These are phyloP conservation scores for Enteromius afrohamiltoni DNA, from an alignment of 2,797 vertebrate genomes.

Conservation along the genomic window DNA sequence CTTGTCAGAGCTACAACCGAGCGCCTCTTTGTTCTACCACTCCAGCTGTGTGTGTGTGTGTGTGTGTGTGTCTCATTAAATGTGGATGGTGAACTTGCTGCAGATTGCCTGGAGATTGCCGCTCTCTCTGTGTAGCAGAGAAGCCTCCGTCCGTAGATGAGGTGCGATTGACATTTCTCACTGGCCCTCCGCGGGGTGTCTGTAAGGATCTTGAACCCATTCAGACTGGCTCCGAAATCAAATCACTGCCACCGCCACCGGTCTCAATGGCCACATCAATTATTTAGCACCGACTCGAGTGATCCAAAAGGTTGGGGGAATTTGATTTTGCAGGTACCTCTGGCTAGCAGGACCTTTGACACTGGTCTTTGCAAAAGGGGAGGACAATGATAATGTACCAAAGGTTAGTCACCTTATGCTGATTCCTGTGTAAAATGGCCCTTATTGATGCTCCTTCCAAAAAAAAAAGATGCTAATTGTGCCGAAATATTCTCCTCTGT, in stretches of 20 bases:
- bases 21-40: constrained; percentile 43
- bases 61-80: constrained; percentile 59
- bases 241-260: constrained; percentile 64
- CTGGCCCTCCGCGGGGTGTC: constrained; percentile 64
- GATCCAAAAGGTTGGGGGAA: constrained; percentile 64
- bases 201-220: constrained; percentile 69
- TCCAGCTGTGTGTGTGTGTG: constrained; percentile 34
- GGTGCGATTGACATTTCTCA: constrained; percentile 68
- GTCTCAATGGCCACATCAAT: constrained; percentile 66
- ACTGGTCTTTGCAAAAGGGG: constrained; percentile 55
- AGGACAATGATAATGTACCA: constrained; percentile 56
- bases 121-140: constrained; percentile 60
- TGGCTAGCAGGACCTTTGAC: constrained; percentile 64
- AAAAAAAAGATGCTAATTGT: constrained; percentile 8
- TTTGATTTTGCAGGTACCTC: constrained; percentile 65
- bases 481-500: constrained; percentile 1
- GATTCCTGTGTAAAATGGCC: constrained; percentile 39
- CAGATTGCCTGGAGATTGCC: constrained; percentile 65
- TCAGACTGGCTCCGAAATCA: constrained; percentile 67
- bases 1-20: constrained; percentile 49
- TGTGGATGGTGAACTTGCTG: constrained; percentile 64
- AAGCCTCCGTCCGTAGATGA: constrained; percentile 59
- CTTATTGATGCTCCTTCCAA: constrained; percentile 22
- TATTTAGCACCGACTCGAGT: constrained; percentile 65
- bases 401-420: constrained; percentile 48